Evolutionary conservation across 2,113 vertebrate genomes (phyloP), one percentile per base, ranked within the genome.

Genomic region (Leucosticte australis): DNA sequence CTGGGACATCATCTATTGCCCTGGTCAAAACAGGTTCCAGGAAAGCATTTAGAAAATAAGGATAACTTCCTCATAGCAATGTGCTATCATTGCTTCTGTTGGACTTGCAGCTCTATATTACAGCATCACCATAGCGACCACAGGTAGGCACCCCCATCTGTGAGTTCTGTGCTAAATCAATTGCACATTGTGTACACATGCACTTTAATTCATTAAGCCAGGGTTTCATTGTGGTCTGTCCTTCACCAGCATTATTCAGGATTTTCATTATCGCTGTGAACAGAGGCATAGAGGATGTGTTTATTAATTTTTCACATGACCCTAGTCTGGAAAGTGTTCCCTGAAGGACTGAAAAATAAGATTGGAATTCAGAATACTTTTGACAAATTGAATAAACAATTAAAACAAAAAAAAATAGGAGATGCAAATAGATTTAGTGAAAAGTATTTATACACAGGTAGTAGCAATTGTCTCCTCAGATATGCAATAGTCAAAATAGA

Each of bases 231-330:
- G 85, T 26, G 28, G 44, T 63, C 60, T 92, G 63, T 52, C 47
- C 79, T 94, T 87, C 59, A 86, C 37, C 26, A 46, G 16, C 28
- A 47, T 77, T 79, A 57, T 69, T 83, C n/a, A 80, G 39, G 30
- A 42, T 80, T 94, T 90, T 87, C 18, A 64, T 83, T 80, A 57
- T 39, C 86, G 21, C 46, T 74, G 20, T 59, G 35, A 59, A 57
- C 39, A 59, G 46, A 80, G 47, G 19, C 68, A 81, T 42, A 83
- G 15, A 83, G 50, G 67, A 76, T 64, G 56, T 47, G 59, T 55
- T 90, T 81, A 70, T 94, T 67, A 89, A 77, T 70, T 81, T 94
- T 93, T 90, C 76, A 90, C 37, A 53, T 50, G n/a, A 86, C 55
- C 23, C 8, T 59, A 46, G 22, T 89, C 64, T 83, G 59, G 21